Evolutionary conservation across 1,140 invertebrate genomes (phyloP), one percentile per base, ranked within the genome.

Genomic region (Holcopasites calliopsidis): DNA sequence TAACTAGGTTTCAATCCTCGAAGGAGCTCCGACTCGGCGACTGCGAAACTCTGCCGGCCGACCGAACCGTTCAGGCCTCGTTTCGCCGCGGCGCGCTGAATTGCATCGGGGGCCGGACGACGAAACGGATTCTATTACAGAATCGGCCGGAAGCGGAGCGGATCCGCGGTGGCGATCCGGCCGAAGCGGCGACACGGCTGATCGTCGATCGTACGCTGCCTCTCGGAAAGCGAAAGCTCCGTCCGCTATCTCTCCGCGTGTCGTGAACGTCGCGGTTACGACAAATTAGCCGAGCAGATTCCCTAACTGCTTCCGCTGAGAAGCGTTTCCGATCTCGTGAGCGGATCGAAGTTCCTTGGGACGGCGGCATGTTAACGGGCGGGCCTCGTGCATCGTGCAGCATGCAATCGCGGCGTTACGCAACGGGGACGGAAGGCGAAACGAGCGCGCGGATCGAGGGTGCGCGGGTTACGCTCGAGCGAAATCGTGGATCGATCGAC

Each of bases 181-280:
- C 58, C 2, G 33, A 23, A 16, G 5, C 57, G 8, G n/a, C 3
- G 21, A 3, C 35, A 13, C 33, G 64, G 26, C 47, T 44, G 79
- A n/a, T n/a, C 76, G 64, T 72, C 65, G 66, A 82, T 83, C 65
- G 47, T 38, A n/a, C 16, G 38, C 11, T 58, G 50, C 70, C 42
- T 83, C 52, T 52, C 21, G 70, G 65, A 84, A 84, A 84, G 81
- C 83, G 82, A 84, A 83, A 83, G 81, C 81, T 71, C 50, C 10
- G 26, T 7, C 52, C 38, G 10, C 2, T 18, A 16, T 49, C 38
- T 57, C 57, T 60, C 6, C 11, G 18, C 42, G 61, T 68, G 69
- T 61, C n/a, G n/a, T n/a, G n/a, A n/a, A n/a, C n/a, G n/a, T n/a
- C n/a, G n/a, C n/a, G n/a, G n/a, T n/a, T n/a, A n/a, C n/a, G n/a